Evolutionary conservation across 2,888 invertebrate species (phyloP).

Genomic region (Sesia bembeciformis): DNA sequence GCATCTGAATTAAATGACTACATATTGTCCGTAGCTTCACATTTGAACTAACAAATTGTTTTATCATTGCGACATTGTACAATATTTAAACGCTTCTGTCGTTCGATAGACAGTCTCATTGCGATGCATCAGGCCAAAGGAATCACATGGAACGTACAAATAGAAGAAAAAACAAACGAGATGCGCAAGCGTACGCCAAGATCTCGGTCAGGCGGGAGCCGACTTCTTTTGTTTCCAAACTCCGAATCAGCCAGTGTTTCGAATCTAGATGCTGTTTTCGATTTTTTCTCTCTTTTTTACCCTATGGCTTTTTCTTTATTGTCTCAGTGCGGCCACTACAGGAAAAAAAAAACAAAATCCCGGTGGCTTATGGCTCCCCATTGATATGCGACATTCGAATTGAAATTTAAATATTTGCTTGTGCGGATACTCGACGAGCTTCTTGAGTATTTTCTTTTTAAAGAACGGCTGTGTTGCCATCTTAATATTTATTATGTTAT

Average conservation of each 20-base stretch:
- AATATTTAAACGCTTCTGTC: constrained; percentile 20
- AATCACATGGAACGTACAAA: constrained; percentile 62
- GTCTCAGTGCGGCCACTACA: constrained; percentile 57
- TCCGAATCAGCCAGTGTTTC: constrained; percentile 71
- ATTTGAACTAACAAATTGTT: no score
- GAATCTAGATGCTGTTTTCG: constrained; percentile 71
- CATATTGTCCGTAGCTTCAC: neutral
- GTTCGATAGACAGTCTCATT: constrained; percentile 63
- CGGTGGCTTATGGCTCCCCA: constrained; percentile 74
- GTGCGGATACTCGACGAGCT: constrained; percentile 55
- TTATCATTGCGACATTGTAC: no score
- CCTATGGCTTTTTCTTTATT: constrained; percentile 68
- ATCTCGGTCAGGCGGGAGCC: constrained; percentile 72
- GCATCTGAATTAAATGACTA: constrained; percentile 1
- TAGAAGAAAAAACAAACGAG: constrained; percentile 43
- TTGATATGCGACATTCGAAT: constrained; percentile 73
- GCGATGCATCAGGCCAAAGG: constrained; percentile 67
- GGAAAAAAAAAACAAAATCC: constrained; percentile 53
- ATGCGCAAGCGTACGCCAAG: constrained; percentile 65
- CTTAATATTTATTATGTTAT: constrained; percentile 63
- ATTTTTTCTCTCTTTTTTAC: constrained; percentile 48
- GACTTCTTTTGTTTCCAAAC: constrained; percentile 69
- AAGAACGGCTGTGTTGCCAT: constrained; percentile 54
- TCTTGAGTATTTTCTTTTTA: constrained; percentile 56
- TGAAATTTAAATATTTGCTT: constrained; percentile 74